phyloP scores from a whole-genome alignment of 2,113 vertebrate genomes.

The Saiga tatarica region DNA sequence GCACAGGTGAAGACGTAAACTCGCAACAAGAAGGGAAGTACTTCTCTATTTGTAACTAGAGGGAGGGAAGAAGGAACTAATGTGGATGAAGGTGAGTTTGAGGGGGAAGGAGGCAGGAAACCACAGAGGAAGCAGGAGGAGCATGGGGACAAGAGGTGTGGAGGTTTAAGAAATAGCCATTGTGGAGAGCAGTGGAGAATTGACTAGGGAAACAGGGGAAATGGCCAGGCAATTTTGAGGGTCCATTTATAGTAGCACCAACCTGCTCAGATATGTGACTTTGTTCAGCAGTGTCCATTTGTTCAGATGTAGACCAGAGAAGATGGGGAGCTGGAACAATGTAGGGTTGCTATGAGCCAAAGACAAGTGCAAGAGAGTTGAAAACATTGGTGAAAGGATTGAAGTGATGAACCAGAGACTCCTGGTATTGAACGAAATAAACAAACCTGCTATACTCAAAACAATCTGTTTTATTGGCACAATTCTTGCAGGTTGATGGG shows the following conservation, averaged over 20 bases:
- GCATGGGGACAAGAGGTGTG: too few relatives aligned
- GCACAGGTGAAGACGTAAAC: not conserved
- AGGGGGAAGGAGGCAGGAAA: not conserved
- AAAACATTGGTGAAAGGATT: not conserved
- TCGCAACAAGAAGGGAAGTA: not conserved
- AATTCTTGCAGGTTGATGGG: not conserved
- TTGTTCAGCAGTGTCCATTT: not conserved
- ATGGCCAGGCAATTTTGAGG: not conserved
- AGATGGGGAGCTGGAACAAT: not conserved
- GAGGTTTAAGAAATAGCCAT: not conserved
- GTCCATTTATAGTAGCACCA: not conserved
- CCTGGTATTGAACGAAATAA: not conserved
- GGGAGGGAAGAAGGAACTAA: not conserved
- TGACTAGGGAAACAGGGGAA: not conserved
- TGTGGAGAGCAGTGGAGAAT: not conserved
- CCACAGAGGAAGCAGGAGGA: not conserved
- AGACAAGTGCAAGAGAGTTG: not conserved
- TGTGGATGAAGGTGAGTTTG: not conserved
- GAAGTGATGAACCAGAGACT: not conserved
- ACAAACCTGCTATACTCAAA: not conserved
- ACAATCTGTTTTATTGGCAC: not conserved
- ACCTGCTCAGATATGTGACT: not conserved
- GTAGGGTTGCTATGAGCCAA: not conserved
- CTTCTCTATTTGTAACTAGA: not conserved
- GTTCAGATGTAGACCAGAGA: not conserved